These are phyloP conservation scores for Clavelina lepadiformis DNA, from an alignment of 23 tunicate genomes.

Conservation along the genomic window DNA sequence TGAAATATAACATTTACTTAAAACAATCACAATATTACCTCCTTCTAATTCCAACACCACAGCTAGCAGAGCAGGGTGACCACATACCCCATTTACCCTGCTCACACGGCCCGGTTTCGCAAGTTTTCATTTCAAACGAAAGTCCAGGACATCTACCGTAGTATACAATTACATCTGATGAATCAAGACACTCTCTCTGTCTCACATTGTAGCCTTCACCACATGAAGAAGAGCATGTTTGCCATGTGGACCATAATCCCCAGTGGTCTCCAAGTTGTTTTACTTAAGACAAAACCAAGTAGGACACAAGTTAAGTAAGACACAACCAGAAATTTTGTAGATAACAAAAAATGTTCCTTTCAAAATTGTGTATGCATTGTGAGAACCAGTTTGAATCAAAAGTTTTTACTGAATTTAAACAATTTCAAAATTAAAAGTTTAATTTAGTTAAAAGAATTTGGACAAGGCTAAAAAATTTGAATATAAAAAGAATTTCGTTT, in stretches of 20 bases:
- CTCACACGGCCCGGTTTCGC: background rate
- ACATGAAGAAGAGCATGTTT: constrained; percentile 9
- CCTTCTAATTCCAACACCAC: constrained; percentile 2
- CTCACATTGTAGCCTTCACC: constrained; percentile 3
- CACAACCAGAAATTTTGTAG: too few relatives aligned
- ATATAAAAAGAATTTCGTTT: too few relatives aligned
- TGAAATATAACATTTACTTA: too few relatives aligned
- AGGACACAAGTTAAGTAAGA: too few relatives aligned
- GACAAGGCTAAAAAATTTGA: too few relatives aligned
- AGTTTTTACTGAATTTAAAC: too few relatives aligned
- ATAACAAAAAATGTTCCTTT: too few relatives aligned
- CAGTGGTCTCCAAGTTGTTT: background rate
- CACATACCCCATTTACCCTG: constrained; percentile 17
- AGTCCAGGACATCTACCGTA: constrained; percentile 1
- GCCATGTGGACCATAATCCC: constrained; percentile 5
- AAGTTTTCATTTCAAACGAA: background rate
- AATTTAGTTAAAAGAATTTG: too few relatives aligned
- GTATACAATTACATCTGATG: background rate
- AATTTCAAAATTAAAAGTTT: too few relatives aligned
- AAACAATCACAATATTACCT: constrained; percentile 5
- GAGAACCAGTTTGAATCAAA: too few relatives aligned
- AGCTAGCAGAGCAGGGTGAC: constrained; percentile 15
- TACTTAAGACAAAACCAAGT: too few relatives aligned
- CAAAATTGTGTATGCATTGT: too few relatives aligned
- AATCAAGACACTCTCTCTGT: background rate